Conservation (phyloP, 2,888 invertebrate species). For the Periphyllus acericola region DNA sequence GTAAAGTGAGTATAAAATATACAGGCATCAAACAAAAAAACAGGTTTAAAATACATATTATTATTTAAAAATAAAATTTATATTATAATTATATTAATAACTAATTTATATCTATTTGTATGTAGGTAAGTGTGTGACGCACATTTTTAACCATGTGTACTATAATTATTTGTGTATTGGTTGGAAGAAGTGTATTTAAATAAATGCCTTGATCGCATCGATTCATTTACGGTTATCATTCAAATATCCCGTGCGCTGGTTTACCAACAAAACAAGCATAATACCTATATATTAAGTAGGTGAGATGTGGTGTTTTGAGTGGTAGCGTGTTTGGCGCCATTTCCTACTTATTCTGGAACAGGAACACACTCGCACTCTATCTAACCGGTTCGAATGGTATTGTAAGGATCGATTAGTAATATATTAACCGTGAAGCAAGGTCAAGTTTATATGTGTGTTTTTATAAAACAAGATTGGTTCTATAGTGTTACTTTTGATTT, state of each 20-base stretch:
- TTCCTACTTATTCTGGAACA: background rate
- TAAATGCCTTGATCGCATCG: background rate
- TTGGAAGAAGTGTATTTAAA: background rate
- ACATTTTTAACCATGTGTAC: background rate
- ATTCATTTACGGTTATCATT: background rate
- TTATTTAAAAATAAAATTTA: no score
- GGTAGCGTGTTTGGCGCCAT: constrained; percentile 18
- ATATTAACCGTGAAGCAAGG: constrained; percentile 14
- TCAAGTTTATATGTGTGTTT: constrained; percentile 33
- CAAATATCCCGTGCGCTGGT: background rate
- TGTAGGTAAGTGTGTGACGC: background rate
- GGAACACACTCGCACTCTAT: background rate
- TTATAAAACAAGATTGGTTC: background rate
- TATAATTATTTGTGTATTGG: background rate
- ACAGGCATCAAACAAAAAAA: no score
- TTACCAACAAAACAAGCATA: background rate
- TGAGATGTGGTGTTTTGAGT: background rate
- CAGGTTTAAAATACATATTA: no score
- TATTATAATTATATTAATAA: no score
- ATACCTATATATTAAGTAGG: background rate
- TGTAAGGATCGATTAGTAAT: constrained; percentile 15
- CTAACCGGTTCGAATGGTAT: constrained; percentile 29
- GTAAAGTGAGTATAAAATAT: no score
- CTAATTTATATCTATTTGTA: no score
- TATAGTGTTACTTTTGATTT: constrained; percentile 34